A percentile compares a stretch with the other conserved stretches of the same genome.
Evolutionary conservation across 1,140 invertebrate species (phyloP).

Genomic region (Episyrphus balteatus): DNA sequence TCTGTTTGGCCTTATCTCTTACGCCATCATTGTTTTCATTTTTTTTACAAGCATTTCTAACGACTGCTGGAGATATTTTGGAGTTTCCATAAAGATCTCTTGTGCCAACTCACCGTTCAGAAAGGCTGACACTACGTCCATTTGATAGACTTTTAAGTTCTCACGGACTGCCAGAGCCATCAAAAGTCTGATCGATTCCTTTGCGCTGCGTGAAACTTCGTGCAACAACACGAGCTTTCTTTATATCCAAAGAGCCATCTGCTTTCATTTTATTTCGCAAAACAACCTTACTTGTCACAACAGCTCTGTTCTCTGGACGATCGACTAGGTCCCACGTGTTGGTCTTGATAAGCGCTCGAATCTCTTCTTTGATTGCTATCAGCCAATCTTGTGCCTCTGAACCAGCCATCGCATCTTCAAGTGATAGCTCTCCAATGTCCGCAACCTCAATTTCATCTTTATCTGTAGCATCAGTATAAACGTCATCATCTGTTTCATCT

Average conservation of each 20-base stretch:
- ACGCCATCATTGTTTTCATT: too few species aligned
- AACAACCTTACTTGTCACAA: slow-evolving; percentile 19
- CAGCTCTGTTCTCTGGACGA: slow-evolving; percentile 13
- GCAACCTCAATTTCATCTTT: too few species aligned
- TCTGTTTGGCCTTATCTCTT: too few species aligned
- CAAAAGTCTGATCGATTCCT: slow-evolving; percentile 25
- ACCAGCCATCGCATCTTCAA: too few species aligned
- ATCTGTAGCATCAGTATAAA: too few species aligned
- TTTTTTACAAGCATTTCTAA: too few species aligned
- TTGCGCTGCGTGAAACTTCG: slow-evolving; percentile 29
- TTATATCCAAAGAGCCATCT: slow-evolving; percentile 12
- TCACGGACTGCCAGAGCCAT: slow-evolving; percentile 17
- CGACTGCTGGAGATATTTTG: too few species aligned
- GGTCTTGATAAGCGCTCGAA: slow-evolving; percentile 18
- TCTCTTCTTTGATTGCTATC: too few species aligned
- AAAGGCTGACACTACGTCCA: slow-evolving; percentile 32
- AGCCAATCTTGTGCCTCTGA: too few species aligned
- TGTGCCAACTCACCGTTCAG: slow-evolving; percentile 31
- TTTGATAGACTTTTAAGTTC: slow-evolving; percentile 20
- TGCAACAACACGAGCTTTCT: slow-evolving; percentile 37
- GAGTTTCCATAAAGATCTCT: slow-evolving; percentile 30
- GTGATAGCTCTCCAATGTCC: too few species aligned
- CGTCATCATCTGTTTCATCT: too few species aligned
- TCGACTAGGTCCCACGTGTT: slow-evolving; percentile 24
- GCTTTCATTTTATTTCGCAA: slow-evolving; percentile 28